Conservation (phyloP, 2,113 vertebrate species). For the Pachypanchax playfairii region DNA sequence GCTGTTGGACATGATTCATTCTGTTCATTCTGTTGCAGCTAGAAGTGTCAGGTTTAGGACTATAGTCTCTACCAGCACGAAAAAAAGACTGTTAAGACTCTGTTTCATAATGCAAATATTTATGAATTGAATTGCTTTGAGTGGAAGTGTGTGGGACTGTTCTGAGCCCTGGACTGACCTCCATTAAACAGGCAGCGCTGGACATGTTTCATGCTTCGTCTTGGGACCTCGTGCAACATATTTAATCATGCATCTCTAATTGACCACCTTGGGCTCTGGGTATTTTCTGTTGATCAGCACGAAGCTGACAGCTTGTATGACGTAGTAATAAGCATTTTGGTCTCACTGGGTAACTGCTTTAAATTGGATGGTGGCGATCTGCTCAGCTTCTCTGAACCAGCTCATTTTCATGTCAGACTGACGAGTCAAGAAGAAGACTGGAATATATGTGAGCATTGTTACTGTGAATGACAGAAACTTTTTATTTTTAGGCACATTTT, state of each 20-base stretch:
- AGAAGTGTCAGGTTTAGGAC: background rate
- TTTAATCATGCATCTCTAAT: slow-evolving; percentile 67
- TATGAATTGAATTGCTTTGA: background rate
- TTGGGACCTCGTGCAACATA: slow-evolving; percentile 40
- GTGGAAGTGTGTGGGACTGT: slow-evolving; percentile 4
- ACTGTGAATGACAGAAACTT: too few species aligned
- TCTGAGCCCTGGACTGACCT: slow-evolving; percentile 21
- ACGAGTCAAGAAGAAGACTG: too few species aligned
- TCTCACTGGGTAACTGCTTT: slow-evolving; percentile 17
- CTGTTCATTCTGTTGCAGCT: too few species aligned
- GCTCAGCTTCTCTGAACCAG: slow-evolving; percentile 9
- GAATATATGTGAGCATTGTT: too few species aligned
- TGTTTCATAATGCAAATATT: background rate
- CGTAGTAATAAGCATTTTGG: slow-evolving; percentile 29
- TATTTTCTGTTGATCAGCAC: slow-evolving; percentile 9
- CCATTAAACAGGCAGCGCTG: slow-evolving; percentile 18
- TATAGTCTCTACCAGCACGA: background rate
- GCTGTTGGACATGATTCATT: too few species aligned
- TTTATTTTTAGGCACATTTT: too few species aligned
- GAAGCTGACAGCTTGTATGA: slow-evolving; percentile 51
- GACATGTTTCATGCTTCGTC: slow-evolving; percentile 40
- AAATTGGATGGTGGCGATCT: slow-evolving; percentile 2
- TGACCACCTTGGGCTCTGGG: slow-evolving; percentile 54
- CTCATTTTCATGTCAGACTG: slow-evolving; percentile 15
- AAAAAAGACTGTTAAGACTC: background rate